These are phyloP conservation scores for Oopsacas minuta DNA, from an alignment of 37 sponge, comb jelly and placozoan species.

Conservation along the genomic window DNA sequence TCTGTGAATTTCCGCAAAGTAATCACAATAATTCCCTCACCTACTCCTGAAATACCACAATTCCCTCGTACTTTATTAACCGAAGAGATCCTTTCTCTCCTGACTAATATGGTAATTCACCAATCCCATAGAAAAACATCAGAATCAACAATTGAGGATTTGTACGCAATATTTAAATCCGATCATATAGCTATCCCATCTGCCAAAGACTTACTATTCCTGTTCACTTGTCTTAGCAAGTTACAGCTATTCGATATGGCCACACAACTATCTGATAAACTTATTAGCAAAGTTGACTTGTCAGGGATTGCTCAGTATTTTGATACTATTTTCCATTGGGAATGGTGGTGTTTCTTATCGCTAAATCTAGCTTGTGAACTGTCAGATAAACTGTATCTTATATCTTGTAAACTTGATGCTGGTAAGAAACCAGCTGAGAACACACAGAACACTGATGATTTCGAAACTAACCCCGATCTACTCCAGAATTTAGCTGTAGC, in stretches of 20 bases:
- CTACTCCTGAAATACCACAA: not conserved
- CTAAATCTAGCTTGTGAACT: not conserved
- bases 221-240: not conserved
- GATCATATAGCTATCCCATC: not conserved
- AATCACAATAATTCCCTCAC: not conserved
- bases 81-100: not conserved
- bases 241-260: not conserved
- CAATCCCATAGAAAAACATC: not conserved
- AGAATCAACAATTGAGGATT: not conserved
- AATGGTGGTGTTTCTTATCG: slow-evolving; percentile 39
- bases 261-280: not conserved
- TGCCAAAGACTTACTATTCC: not conserved
- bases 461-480: not conserved
- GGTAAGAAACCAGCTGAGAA: not conserved
- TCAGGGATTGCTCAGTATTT: slow-evolving; percentile 20
- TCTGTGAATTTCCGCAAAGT: not conserved
- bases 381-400: not conserved
- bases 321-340: slow-evolving; percentile 25
- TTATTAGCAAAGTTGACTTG: slow-evolving; percentile 11
- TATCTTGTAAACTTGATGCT: not conserved
- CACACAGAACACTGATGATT: not conserved
- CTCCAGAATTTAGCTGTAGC: not conserved
- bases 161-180: not conserved
- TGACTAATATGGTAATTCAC: not conserved
- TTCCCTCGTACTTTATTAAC: not conserved